phyloP scores from a whole-genome alignment of 1,140 invertebrate genomes.

The Aphaenogaster floridana region DNA sequence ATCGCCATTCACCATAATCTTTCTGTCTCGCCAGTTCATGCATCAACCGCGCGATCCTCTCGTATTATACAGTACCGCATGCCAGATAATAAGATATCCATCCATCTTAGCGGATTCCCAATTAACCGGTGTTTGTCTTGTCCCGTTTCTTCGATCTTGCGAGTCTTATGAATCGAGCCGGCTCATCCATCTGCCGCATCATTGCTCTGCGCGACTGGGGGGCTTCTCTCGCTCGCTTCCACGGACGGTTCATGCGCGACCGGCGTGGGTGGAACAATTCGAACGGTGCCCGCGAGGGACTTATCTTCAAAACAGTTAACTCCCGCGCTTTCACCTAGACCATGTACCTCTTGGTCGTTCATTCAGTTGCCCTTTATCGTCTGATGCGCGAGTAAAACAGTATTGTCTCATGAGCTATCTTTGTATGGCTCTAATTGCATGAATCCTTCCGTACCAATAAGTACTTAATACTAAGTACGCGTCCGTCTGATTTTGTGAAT shows the following conservation, averaged over 20 bases:
- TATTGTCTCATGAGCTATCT: conserved; percentile 25
- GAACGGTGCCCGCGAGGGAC: conserved; percentile 57
- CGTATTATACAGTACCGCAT: background rate
- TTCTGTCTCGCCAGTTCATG: conserved; percentile 7
- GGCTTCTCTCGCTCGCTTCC: background rate
- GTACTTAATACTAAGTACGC: background rate
- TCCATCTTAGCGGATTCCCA: conserved; percentile 44
- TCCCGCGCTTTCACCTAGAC: conserved; percentile 37
- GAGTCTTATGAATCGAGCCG: conserved; percentile 34
- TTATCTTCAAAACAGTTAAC: conserved; percentile 48
- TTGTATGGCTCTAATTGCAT: conserved; percentile 39
- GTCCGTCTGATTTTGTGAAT: background rate
- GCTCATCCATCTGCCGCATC: conserved; percentile 51
- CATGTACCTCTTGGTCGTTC: background rate
- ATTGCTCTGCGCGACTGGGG: background rate
- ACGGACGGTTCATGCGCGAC: conserved; percentile 17
- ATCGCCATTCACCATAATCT: conserved; percentile 51
- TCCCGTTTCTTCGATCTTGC: conserved; percentile 54
- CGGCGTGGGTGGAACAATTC: conserved; percentile 68
- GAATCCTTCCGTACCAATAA: conserved; percentile 1
- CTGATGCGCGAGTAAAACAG: conserved; percentile 31
- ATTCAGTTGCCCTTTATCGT: conserved; percentile 60
- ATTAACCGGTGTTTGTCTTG: conserved; percentile 34
- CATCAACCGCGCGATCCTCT: conserved; percentile 43
- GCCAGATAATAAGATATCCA: conserved; percentile 44